Evolutionary conservation across 2,888 invertebrate genomes (phyloP), one percentile per base, ranked within the genome.

Genomic region (Drosophila pseudotalamancana): DNA sequence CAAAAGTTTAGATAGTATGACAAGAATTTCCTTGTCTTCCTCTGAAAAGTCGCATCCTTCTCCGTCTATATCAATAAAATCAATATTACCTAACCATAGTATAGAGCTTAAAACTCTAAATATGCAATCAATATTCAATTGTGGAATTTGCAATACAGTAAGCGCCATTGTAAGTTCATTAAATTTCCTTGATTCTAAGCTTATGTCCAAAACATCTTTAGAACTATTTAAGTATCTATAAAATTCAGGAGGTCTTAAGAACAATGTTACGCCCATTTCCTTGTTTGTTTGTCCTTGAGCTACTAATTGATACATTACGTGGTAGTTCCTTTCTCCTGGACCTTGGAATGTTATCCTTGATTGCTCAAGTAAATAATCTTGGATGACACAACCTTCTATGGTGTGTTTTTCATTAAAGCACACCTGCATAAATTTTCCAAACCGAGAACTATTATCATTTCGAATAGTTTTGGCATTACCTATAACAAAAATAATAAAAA

Each of bases 391-490:
- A 14, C 98, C 98, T 77, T 96, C 95, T 86, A 98, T 98, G 92
- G 96, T 96, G 92, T 96, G 97, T 80, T 96, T 94, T 66, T 94
- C 94, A 92, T 98, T 97, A 89, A 98, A 95, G 88, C 97, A 96
- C 6, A 98, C 97, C 92, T 97, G 97, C 93, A 98, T 97, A 90
- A 97, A 98, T 92, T 98, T 97, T n/a, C 98, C 98, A 91, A 98
- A 98, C 8, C 98, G 94, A 32, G 97, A 97, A 11, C 97, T 97
- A 91, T 98, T 98, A 92, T 98, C 97, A 89, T 98, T 98, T 42
- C 97, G 94, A 9, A 97, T 96, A 0, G 98, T 98, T 92, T 97
- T 97, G 1, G 97, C 97, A 92, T 98, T 98, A 54, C 97, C 97
- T 97, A 90, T 64, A 84, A 70, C n/a, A n/a, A n/a, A n/a, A n/a